These are phyloP conservation scores for Cotesia congregata DNA, from an alignment of 2,888 invertebrate species.

Conservation along the genomic window DNA sequence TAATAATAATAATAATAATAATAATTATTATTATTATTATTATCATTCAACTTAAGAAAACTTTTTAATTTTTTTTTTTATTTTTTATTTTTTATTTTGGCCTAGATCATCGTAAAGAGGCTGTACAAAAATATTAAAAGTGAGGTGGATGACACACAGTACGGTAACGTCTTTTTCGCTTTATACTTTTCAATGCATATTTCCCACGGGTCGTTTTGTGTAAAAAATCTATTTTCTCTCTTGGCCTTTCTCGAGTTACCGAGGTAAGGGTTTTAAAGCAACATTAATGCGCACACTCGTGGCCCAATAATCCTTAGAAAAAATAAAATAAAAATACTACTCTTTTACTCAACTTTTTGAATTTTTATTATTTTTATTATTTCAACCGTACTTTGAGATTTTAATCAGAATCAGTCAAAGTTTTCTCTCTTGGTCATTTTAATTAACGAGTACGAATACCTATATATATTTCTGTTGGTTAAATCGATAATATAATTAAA, in stretches of 20 bases:
- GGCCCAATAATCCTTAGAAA: neutral
- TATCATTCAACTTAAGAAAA: no score
- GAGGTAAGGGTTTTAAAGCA: neutral
- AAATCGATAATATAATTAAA: constrained; percentile 30
- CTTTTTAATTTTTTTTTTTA: neutral
- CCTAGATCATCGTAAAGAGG: neutral
- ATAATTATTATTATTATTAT: no score
- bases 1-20: no score
- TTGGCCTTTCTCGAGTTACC: neutral
- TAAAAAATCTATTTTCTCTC: neutral
- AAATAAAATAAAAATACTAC: neutral
- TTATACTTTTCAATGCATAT: neutral
- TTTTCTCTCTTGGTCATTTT: constrained; percentile 32
- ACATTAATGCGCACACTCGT: neutral
- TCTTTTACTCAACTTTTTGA: neutral
- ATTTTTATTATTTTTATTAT: neutral
- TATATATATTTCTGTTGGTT: neutral
- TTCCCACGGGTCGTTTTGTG: neutral
- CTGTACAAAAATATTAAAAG: neutral
- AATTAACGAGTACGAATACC: constrained; percentile 22
- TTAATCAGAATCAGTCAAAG: constrained; percentile 25
- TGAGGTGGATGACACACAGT: neutral
- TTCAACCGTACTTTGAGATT: constrained; percentile 15
- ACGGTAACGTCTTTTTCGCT: neutral
- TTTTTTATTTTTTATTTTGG: neutral